A percentile compares a stretch with the other conserved stretches of the same genome.
These are phyloP conservation scores for Oryzias celebensis DNA, from an alignment of 2,113 vertebrate genomes.

Conservation along the genomic window DNA sequence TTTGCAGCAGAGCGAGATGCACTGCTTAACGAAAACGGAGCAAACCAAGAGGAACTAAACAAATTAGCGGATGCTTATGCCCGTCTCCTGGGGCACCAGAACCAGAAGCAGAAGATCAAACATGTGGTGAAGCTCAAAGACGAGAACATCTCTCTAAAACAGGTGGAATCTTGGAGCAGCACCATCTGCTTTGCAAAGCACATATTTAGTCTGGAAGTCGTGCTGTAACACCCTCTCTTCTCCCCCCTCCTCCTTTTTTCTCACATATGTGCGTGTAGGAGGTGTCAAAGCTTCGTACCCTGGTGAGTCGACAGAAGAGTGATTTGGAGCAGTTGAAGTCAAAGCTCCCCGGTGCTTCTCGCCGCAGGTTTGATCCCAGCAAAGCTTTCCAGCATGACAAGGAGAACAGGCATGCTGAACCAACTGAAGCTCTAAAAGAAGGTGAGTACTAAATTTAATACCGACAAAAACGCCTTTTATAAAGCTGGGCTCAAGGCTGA, in stretches of 20 bases:
- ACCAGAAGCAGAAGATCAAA: slow-evolving; percentile 97
- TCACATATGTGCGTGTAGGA: slow-evolving; percentile 74
- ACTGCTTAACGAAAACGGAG: slow-evolving; percentile 85
- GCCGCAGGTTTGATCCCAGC: slow-evolving; percentile 82
- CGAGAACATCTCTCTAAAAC: slow-evolving; percentile 86
- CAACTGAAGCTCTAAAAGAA: slow-evolving; percentile 75
- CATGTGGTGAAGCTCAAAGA: slow-evolving; percentile 94
- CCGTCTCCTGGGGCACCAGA: slow-evolving; percentile 92
- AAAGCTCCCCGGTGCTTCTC: slow-evolving; percentile 56
- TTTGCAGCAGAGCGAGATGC: slow-evolving; percentile 88
- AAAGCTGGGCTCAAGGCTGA: neutral
- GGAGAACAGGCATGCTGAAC: slow-evolving; percentile 82
- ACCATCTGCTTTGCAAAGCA: neutral
- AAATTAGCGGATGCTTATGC: slow-evolving; percentile 88
- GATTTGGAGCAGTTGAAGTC: slow-evolving; percentile 80
- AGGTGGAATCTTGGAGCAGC: slow-evolving; percentile 70
- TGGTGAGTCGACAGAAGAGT: slow-evolving; percentile 78
- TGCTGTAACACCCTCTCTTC: neutral
- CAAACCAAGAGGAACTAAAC: slow-evolving; percentile 88
- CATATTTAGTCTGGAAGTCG: neutral
- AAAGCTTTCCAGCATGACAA: slow-evolving; percentile 91
- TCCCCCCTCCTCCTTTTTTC: neutral
- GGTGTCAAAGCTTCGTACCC: slow-evolving; percentile 79
- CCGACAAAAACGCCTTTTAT: neutral
- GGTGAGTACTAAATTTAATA: slow-evolving; percentile 64